Evolutionary conservation across 2,113 vertebrate genomes (phyloP), one percentile per base, ranked within the genome.

Genomic region (Prunella fulvescens): DNA sequence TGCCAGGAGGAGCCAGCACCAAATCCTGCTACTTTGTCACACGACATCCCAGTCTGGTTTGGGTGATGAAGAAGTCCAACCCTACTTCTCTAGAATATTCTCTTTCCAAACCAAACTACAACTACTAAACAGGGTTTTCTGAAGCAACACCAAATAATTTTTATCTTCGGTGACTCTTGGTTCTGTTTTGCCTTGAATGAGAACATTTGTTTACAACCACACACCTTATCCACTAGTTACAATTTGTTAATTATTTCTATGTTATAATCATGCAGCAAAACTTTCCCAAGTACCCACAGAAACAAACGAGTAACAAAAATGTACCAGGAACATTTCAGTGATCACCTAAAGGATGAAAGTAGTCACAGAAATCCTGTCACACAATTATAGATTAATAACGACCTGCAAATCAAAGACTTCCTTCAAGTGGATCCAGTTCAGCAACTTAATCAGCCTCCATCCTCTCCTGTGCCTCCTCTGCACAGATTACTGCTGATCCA

Each of bases 21-120:
- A 51, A 67, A 18, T 50, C 45, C 62, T 58, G 14, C 54, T 22
- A 2, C 8, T 54, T 5, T 48, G 26, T 40, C 51, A 9, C 11
- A 40, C 0, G 0, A 42, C 44, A 22, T 0, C 22, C 29, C 62
- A 50, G 8, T 35, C 28, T 50, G 10, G 0, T 23, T 90, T 57
- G 73, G 16, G 45, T 24, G 23, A 31, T 42, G 65, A 67, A 12
- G 15, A 19, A 13, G 17, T 35, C 73, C 90, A 47, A 42, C 7
- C 17, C 20, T 65, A 8, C 48, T 62, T 44, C n/a, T 57, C n/a
- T 4, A 54, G 51, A 62, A 10, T 37, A 60, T 47, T 81, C 50
- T 79, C 51, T 33, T 70, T 77, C 39, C 56, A 54, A 79, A 76
- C 18, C 10, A 70, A 80, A 69, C 11, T 50, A 57, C 26, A 85